Conservation (phyloP, 2,888 invertebrate species). For the Tinea semifulvella region DNA sequence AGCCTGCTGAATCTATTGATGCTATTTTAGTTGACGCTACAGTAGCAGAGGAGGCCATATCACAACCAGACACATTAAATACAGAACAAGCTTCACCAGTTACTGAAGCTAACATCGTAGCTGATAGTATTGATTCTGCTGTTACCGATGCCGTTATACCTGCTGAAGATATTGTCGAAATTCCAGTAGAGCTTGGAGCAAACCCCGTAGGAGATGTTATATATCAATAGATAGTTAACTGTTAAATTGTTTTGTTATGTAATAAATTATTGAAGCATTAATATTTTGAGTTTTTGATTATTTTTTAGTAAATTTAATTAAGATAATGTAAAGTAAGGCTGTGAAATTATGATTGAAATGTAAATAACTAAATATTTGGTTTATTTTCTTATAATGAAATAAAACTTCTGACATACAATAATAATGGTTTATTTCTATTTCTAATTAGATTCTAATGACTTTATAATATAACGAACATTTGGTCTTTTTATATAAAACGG, state of each 20-base stretch:
- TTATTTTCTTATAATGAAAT: too few relatives aligned
- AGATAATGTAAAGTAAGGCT: neutral
- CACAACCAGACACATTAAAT: neutral
- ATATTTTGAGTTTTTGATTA: neutral
- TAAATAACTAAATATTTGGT: neutral
- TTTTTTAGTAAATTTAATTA: neutral
- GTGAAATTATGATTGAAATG: neutral
- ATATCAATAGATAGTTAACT: conserved; percentile 4
- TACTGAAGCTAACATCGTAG: conserved; percentile 12
- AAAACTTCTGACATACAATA: conserved; percentile 12
- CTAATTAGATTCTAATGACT: conserved; percentile 9
- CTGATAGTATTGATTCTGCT: conserved; percentile 17
- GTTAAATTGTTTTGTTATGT: conserved; percentile 6
- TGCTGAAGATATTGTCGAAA: conserved; percentile 41
- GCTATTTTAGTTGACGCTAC: neutral
- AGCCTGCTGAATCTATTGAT: conserved; percentile 1
- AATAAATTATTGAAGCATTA: conserved; percentile 7
- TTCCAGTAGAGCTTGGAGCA: conserved; percentile 11
- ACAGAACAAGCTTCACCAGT: conserved; percentile 8
- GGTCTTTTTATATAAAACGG: conserved; percentile 10
- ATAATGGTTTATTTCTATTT: conserved; percentile 24
- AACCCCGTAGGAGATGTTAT: conserved; percentile 11
- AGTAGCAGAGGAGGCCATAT: conserved; percentile 3
- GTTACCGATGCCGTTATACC: conserved; percentile 31
- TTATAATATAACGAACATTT: conserved; percentile 14